Evolutionary conservation across 2,888 invertebrate genomes (phyloP).

Genomic region (Ophion obscuratus): DNA sequence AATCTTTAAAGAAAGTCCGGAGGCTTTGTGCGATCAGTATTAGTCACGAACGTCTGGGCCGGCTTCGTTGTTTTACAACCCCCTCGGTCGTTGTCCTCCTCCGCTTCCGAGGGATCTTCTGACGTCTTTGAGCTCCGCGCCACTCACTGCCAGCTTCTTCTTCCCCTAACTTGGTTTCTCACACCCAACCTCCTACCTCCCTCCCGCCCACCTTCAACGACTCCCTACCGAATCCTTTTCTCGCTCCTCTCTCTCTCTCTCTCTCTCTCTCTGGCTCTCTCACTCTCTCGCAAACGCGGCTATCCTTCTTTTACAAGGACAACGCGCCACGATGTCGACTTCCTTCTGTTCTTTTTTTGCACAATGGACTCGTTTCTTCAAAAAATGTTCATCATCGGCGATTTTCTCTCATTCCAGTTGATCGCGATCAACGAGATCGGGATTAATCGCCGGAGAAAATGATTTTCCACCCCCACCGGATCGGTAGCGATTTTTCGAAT

Average conservation of each 20-base stretch:
- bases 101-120: slow-evolving; percentile 65
- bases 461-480: no score
- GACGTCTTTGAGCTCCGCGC: slow-evolving; percentile 65
- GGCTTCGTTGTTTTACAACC: slow-evolving; percentile 52
- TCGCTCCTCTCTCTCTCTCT: slow-evolving; percentile 51
- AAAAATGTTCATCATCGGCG: background rate
- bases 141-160: slow-evolving; percentile 67
- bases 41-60: slow-evolving; percentile 52
- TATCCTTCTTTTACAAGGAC: slow-evolving; percentile 46
- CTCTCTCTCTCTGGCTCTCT: slow-evolving; percentile 44
- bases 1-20: slow-evolving; percentile 42
- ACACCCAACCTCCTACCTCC: slow-evolving; percentile 59
- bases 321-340: slow-evolving; percentile 28
- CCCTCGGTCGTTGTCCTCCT: slow-evolving; percentile 68
- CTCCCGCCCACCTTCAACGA: slow-evolving; percentile 48
- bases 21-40: slow-evolving; percentile 42
- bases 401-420: background rate
- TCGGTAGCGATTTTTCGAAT: background rate
- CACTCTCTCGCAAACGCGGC: slow-evolving; percentile 46
- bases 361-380: background rate
- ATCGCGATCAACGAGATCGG: background rate
- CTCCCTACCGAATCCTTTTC: slow-evolving; percentile 65
- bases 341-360: background rate
- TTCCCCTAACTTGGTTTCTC: slow-evolving; percentile 68
- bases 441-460: background rate